phyloP scores from a whole-genome alignment of 1,140 invertebrate genomes.

The Dreissena polymorpha region DNA sequence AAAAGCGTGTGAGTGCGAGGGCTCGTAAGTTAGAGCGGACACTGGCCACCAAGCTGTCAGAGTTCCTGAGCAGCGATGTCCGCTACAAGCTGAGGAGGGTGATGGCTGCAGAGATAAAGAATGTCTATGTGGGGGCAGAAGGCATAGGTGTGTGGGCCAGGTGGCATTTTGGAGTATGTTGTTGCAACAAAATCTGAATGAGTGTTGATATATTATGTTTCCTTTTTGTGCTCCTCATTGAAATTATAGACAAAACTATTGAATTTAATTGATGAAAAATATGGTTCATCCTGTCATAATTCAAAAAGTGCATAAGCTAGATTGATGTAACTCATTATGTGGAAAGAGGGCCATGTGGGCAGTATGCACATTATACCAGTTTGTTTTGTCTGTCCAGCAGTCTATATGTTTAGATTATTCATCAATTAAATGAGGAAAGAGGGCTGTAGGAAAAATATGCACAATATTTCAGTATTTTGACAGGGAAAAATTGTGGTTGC shows the following conservation, averaged over 20 bases:
- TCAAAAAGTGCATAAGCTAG: too few species aligned
- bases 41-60: constrained; percentile 84
- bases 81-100: constrained; percentile 92
- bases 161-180: too few species aligned
- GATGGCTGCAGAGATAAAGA: constrained; percentile 92
- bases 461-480: too few species aligned
- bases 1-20: constrained; percentile 65
- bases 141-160: constrained; percentile 41
- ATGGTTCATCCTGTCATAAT: too few species aligned
- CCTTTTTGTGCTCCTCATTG: neutral
- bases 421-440: too few species aligned
- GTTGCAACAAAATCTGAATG: neutral
- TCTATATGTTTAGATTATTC: too few species aligned
- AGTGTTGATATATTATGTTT: neutral
- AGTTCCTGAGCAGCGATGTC: constrained; percentile 89
- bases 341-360: too few species aligned
- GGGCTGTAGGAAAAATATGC: too few species aligned
- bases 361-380: too few species aligned
- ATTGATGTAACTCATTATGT: too few species aligned
- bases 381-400: too few species aligned
- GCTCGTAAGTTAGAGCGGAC: constrained; percentile 74
- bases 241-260: neutral
- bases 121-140: constrained; percentile 83
- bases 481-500: too few species aligned
- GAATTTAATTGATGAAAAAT: neutral